phyloP scores from a whole-genome alignment of 2,797 vertebrate genomes.

The Pangasius macronema region DNA sequence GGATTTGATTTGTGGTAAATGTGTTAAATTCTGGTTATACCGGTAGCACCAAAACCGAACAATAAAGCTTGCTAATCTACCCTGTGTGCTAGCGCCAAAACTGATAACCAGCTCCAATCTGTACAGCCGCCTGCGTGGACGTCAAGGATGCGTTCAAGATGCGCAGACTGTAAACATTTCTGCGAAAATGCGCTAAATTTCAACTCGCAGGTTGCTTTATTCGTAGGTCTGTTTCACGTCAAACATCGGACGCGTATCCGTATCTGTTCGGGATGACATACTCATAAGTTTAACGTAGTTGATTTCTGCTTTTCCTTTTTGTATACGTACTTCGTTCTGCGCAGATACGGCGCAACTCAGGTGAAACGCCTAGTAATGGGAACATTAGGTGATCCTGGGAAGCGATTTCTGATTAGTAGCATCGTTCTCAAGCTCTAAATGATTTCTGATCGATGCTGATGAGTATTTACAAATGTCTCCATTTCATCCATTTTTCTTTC shows the following conservation, averaged over 20 bases:
- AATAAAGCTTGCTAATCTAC: neutral
- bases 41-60: neutral
- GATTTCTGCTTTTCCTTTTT: neutral
- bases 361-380: neutral
- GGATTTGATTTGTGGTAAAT: neutral
- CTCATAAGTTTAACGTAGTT: too few relatives aligned
- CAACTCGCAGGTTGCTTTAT: neutral
- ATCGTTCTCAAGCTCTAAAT: neutral
- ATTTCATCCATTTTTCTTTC: neutral
- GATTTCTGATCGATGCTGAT: neutral
- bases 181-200: neutral
- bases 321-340: neutral
- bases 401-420: neutral
- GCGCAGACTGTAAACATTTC: conserved; percentile 13
- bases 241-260: neutral
- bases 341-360: neutral
- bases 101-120: conserved; percentile 30
- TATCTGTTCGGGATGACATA: too few relatives aligned
- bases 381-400: neutral
- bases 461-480: neutral
- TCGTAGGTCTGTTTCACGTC: neutral
- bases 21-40: neutral
- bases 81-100: neutral
- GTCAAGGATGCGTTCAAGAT: neutral
- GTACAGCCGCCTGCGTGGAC: neutral